A percentile compares a stretch with the other conserved stretches of the same genome.
Conservation (phyloP, 1,140 invertebrate species). For the Drosophila sp. region DNA sequence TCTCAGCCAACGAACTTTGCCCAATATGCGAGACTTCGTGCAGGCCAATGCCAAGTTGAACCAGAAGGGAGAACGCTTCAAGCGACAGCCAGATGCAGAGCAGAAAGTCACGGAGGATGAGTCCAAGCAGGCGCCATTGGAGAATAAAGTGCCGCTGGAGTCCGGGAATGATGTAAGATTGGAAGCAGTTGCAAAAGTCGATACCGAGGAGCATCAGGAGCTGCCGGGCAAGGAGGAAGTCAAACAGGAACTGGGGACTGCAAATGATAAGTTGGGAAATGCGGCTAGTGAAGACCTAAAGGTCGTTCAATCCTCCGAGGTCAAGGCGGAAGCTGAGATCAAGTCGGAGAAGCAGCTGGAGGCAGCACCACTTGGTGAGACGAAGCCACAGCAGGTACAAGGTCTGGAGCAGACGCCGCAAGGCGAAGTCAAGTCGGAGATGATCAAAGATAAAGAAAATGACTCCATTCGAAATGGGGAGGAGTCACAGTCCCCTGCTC, state of each 20-base stretch:
- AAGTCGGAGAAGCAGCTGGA: background rate
- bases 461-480: conserved; percentile 9
- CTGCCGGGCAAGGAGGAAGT: background rate
- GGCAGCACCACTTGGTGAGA: background rate
- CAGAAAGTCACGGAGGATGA: background rate
- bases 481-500: background rate
- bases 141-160: background rate
- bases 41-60: conserved; percentile 34
- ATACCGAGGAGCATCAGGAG: background rate
- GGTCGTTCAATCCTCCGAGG: background rate
- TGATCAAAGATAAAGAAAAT: background rate
- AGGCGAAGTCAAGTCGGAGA: background rate
- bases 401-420: background rate
- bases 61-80: conserved; percentile 10
- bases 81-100: conserved; percentile 18
- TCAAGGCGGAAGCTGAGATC: background rate
- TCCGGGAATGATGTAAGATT: no score
- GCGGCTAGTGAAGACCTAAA: background rate
- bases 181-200: no score
- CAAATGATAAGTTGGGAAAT: background rate
- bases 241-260: background rate
- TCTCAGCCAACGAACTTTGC: conserved; percentile 15
- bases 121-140: conserved; percentile 13
- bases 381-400: background rate
- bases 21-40: conserved; percentile 38